Base-by-base conservation (phyloP, 2,113 vertebrate genomes). In the Microcebus tavaratra region DNA sequence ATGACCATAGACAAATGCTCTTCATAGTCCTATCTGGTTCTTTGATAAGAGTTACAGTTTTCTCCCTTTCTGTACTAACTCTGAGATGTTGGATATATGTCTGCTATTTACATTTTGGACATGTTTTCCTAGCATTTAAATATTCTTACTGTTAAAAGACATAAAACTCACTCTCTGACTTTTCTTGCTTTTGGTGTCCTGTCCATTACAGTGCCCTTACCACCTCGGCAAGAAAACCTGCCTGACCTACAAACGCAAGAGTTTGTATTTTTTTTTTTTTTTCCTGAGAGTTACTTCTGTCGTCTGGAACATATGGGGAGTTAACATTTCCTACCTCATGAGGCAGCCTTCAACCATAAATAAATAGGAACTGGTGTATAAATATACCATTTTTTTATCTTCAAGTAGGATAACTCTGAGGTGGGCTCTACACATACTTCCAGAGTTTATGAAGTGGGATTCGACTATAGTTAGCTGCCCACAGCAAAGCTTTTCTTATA, bases 1-100 rank as follows among this genome's bases (percentile, higher is more conserved):
- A 34, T n/a, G 20, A 3, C 20, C 27, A 17, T 8, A 34, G 14
- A 1, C 42, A 70, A 57, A 50, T n/a, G 8, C 0, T 4, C 3
- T 18, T 5, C 20, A 3, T 9, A 0, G 0, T 57, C 2, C 8
- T 39, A 68, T 12, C 39, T 34, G 9, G 12, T 45, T 4, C 0
- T 4, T 21, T 59, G 53, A 55, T 55, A 55, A 15, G 53, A 55
- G 53, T 5, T 29, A 8, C 18, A 78, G 15, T 29, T 90, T 6
- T 78, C 42, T 39, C 1, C 3, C 68, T 70, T 63, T 15, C 25
- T 95, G 15, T 57, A 14, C 61, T 57, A 34, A 79, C 3, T 45
- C 8, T 81, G 29, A 50, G 29, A 5, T 45, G n/a, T 67, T 70
- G 23, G 15, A 67, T 29, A 25, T 36, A 72, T 39, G 5, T 6